Base-by-base conservation (phyloP, 2,797 vertebrate species). In the Dromococcyx pavoninus region DNA sequence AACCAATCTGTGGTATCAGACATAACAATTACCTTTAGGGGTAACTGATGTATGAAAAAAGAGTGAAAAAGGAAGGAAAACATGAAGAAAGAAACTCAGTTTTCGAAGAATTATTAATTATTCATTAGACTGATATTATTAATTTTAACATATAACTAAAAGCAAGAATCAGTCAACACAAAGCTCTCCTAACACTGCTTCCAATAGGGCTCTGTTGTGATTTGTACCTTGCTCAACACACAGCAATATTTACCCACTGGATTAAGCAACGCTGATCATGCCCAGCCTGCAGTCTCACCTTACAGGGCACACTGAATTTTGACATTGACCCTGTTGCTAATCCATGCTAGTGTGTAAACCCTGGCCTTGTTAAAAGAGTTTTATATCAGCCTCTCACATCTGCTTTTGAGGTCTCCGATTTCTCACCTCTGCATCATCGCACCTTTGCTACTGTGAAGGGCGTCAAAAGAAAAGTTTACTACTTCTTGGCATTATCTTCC, bases 241-340 rank as follows among this genome's bases (percentile, higher is more conserved):
- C 78, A 91, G 88, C 71, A 89, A 7, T 91, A 66, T 91, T 95
- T 94, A 80, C 80, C 66, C 60, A 33, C 39, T 5, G 57, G n/a
- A 30, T 35, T 93, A 86, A 78, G 94, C 61, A 93, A 84, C 56
- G 75, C 66, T 61, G 73, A 39, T 35, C 72, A 7, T 44, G 50
- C 30, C 74, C 57, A 90, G 73, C 17, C 61, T 13, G 22, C 69
- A 46, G 87, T 58, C 89, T 92, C 22, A 0, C 78, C 32, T 88
- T 50, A 62, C 93, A 91, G 74, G 46, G 54, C 48, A 78, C 70
- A 33, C 83, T 73, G 44, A 78, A 84, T 82, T 95, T 67, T 95
- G 88, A 73, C 93, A 88, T 11, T 67, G 81, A 71, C 80, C 64
- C 50, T 6, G 2, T 8, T 61, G 70, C 62, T 86, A 11, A 58